Evolutionary conservation across 1,140 invertebrate species (phyloP).

Genomic region (Drosophila murphyi): DNA sequence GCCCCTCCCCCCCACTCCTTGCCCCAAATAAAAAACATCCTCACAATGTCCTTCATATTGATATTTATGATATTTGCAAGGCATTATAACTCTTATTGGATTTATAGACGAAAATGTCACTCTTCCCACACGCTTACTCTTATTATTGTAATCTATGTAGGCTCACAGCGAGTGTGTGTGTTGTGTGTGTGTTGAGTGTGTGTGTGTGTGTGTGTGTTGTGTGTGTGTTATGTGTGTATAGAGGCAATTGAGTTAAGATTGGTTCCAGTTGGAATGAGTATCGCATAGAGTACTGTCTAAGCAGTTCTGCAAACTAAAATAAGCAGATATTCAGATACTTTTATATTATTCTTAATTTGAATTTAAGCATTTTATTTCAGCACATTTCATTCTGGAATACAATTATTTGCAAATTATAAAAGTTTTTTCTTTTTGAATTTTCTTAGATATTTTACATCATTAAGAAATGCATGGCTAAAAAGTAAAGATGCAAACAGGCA

Average conservation of each 20-base stretch:
- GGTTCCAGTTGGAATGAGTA: not conserved
- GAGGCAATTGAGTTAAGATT: conserved; percentile 23
- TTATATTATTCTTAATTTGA: too few relatives aligned
- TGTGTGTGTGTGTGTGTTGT: not conserved
- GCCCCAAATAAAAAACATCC: conserved; percentile 33
- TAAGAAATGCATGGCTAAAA: too few relatives aligned
- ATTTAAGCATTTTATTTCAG: too few relatives aligned
- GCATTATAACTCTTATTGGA: conserved; percentile 75
- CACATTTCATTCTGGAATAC: too few relatives aligned
- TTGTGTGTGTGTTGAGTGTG: too few relatives aligned
- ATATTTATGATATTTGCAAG: conserved; percentile 81
- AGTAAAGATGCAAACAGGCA: too few relatives aligned
- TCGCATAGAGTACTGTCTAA: not conserved
- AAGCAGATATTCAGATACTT: not conserved
- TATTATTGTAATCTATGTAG: conserved; percentile 52
- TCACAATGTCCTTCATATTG: conserved; percentile 68
- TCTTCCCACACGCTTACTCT: not conserved
- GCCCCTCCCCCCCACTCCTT: not conserved
- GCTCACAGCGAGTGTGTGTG: not conserved
- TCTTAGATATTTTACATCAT: too few relatives aligned
- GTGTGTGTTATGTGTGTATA: not conserved
- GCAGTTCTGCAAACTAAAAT: not conserved
- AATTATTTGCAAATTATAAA: too few relatives aligned
- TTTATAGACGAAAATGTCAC: conserved; percentile 51
- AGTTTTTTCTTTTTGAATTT: too few relatives aligned